These are phyloP conservation scores for Raillietiella orientalis DNA, from an alignment of 2,888 invertebrate genomes.

Conservation along the genomic window DNA sequence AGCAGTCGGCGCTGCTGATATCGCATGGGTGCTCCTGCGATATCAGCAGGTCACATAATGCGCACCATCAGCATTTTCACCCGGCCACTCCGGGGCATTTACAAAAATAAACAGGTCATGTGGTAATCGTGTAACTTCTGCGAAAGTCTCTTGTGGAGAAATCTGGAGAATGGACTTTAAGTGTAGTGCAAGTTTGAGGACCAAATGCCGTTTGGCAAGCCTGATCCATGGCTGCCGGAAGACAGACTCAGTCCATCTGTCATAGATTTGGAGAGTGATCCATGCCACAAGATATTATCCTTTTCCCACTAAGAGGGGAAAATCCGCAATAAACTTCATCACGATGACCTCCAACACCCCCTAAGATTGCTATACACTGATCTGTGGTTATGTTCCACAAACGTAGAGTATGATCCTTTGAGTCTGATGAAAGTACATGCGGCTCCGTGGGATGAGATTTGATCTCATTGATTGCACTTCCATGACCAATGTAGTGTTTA, in stretches of 20 bases:
- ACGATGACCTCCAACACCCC: constrained; percentile 84
- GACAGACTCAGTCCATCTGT: constrained; percentile 52
- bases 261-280: constrained; percentile 88
- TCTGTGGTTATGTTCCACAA: constrained; percentile 86
- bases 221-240: constrained; percentile 46
- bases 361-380: constrained; percentile 78
- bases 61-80: too few relatives aligned
- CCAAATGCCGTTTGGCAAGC: constrained; percentile 47
- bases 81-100: too few relatives aligned
- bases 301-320: constrained; percentile 33
- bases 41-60: too few relatives aligned
- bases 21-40: too few relatives aligned
- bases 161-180: constrained; percentile 77
- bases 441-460: constrained; percentile 74
- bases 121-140: constrained; percentile 83
- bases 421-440: constrained; percentile 56
- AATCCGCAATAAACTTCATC: too few relatives aligned
- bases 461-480: constrained; percentile 59
- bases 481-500: constrained; percentile 57
- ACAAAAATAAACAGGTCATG: too few relatives aligned
- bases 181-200: constrained; percentile 65
- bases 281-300: constrained; percentile 92
- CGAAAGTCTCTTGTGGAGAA: constrained; percentile 91
- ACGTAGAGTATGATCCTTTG: constrained; percentile 22
- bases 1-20: too few relatives aligned